Evolutionary conservation across 2,113 vertebrate genomes (phyloP).

Genomic region (Antechinus flavipes): DNA sequence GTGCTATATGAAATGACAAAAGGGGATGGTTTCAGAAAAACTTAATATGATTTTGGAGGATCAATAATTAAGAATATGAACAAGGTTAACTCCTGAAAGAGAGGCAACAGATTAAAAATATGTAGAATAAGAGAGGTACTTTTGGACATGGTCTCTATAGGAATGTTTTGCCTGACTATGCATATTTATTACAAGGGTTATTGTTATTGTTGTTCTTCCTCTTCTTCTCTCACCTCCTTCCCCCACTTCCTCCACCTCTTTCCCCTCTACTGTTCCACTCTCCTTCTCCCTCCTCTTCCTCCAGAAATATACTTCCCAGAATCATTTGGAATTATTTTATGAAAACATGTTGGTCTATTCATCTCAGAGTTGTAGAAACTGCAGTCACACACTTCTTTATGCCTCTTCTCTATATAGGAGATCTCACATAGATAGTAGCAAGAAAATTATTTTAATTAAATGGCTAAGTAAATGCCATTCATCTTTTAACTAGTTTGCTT

Average conservation of each 20-base stretch:
- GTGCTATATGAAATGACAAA: neutral
- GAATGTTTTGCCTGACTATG: neutral
- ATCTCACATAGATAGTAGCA: neutral
- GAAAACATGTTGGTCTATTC: conserved; percentile 13
- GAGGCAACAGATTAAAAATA: neutral
- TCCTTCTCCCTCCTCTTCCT: no score
- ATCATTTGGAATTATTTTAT: conserved; percentile 2
- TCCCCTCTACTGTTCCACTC: no score
- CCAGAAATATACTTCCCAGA: neutral
- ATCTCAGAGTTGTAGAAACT: neutral
- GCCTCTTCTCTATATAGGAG: neutral
- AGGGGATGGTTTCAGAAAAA: neutral
- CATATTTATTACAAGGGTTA: neutral
- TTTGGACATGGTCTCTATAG: neutral
- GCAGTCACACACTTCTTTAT: neutral
- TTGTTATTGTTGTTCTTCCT: neutral
- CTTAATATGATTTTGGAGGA: neutral
- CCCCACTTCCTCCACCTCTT: no score
- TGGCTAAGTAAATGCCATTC: neutral
- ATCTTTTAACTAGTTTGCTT: conserved; percentile 4
- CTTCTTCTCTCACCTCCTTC: no score
- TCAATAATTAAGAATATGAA: neutral
- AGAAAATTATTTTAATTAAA: conserved; percentile 14
- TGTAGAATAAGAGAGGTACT: neutral
- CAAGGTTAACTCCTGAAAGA: neutral